Base-by-base conservation (phyloP, 2,797 vertebrate species). In the Bufotes viridis region DNA sequence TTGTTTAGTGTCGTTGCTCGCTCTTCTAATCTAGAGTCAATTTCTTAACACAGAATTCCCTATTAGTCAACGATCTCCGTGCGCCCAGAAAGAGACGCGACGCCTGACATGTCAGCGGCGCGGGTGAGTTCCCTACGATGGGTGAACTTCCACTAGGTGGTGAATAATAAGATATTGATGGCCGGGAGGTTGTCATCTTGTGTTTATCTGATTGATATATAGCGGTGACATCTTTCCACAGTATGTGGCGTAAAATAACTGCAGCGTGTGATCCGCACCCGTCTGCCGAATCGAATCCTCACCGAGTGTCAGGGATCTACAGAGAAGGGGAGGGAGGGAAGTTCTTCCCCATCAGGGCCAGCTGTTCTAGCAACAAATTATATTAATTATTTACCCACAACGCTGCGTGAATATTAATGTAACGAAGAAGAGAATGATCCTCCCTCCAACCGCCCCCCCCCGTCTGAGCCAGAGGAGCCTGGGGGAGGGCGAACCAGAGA, bases 301-400 rank as follows among this genome's bases (percentile, higher is more conserved):
- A 3, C 55, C 15, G 69, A 65, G 80, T 57, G 55, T 84, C 55
- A 61, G 57, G 55, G 82, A 58, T 75, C 55, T 49, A 34, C 12
- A 78, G 12, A 81, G 67, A 78, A 11, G 24, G 55, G 70, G 26
- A 61, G 70, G 55, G 86, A 55, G 74, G 5, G 70, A 82, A 82
- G 51, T 55, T 78, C 63, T 70, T 67, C 55, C 78, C 82, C 63
- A 85, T 63, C 87, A 82, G 69, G 55, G 42, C 79, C 70, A 75
- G 85, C 86, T 87, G 82, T 76, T 63, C 60, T 76, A 72, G 87
- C 87, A 89, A 85, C 87, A 85, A 85, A 89, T 89, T 89, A 89
- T 86, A 89, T 89, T 89, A 89, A 89, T 89, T 89, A 89, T 89
- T 89, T 89, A 89, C 88, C 82, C 88, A 86, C 83, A 89, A 89